Evolutionary conservation across 1,140 invertebrate genomes (phyloP), one percentile per base, ranked within the genome.

Genomic region (Drosophila arawakana): DNA sequence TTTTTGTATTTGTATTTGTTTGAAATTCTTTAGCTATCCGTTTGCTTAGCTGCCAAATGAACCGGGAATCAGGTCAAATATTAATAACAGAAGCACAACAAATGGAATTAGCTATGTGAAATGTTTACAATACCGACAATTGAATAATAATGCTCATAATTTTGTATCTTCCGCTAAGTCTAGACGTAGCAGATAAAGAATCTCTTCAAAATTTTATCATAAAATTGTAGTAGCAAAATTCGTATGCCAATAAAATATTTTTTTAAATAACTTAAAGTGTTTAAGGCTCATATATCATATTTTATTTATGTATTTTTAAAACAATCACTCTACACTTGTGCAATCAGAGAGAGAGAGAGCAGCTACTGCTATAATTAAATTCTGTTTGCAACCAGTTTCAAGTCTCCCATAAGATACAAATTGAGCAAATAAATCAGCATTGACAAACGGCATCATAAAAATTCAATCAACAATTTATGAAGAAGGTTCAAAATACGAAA

Each of bases 341-440:
- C 11, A 57, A 67, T 47, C 11, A 50, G 34, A 34, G 39, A 35
- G 39, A 10, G 15, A 15, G 15, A 15, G 15, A 15, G 15, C 15
- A 15, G 15, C 18, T 25, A 35, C 11, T 7, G 10, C 18, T 13
- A 35, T 52, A 52, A 55, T 46, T 46, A 39, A 66, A 60, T 76
- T 59, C 49, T 34, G 52, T n/a, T 49, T 11, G 5, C 52, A 74
- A 78, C 70, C 74, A 67, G 70, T 78, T 81, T 43, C 37, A 30
- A 67, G 52, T 69, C 58, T 62, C 34, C 61, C 47, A 62, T 47
- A 30, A 30, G 25, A 30, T 30, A 30, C 47, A 39, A 73, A 63
- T 62, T 49, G 55, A 69, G 43, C 18, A 63, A 75, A 84, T 84
- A 80, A 84, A 80, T 84, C 77, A 78, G 52, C 74, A 84, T 84